phyloP scores from a whole-genome alignment of 92 coral and sea anemone genomes.

The Parazoanthus darwini region DNA sequence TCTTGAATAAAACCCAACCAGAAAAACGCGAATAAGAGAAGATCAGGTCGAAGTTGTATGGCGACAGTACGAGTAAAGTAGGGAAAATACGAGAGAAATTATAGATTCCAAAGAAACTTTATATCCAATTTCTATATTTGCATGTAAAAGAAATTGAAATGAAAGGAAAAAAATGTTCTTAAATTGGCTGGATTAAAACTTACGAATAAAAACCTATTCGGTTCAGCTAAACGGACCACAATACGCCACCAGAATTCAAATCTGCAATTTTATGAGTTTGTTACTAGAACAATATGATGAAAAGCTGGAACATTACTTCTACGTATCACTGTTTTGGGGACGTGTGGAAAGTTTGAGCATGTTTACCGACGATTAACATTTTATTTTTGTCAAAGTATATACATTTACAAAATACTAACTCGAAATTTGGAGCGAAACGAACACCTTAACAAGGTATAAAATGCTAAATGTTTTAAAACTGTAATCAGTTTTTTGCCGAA shows the following conservation, averaged over 20 bases:
- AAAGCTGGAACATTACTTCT: neutral
- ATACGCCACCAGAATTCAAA: neutral
- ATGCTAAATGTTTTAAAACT: neutral
- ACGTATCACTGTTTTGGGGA: neutral
- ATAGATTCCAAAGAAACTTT: neutral
- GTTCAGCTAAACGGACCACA: neutral
- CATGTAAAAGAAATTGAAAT: neutral
- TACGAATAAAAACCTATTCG: neutral
- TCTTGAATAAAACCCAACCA: neutral
- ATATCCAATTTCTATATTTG: neutral
- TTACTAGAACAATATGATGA: neutral
- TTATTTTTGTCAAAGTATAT: too few relatives aligned
- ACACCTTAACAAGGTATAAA: neutral
- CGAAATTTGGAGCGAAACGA: neutral
- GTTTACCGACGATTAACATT: too few relatives aligned
- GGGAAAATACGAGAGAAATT: too few relatives aligned
- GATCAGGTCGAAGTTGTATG: too few relatives aligned
- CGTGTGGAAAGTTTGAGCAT: neutral
- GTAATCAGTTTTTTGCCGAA: too few relatives aligned
- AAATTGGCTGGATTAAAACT: neutral
- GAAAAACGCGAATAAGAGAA: neutral
- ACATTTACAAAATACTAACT: neutral
- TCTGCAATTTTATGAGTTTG: neutral
- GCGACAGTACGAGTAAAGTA: too few relatives aligned
- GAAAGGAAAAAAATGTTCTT: too few relatives aligned